A percentile compares a stretch with the other conserved stretches of the same genome.
phyloP scores from a whole-genome alignment of 2,888 invertebrate species.

The Lepidocyrtinus sp. region DNA sequence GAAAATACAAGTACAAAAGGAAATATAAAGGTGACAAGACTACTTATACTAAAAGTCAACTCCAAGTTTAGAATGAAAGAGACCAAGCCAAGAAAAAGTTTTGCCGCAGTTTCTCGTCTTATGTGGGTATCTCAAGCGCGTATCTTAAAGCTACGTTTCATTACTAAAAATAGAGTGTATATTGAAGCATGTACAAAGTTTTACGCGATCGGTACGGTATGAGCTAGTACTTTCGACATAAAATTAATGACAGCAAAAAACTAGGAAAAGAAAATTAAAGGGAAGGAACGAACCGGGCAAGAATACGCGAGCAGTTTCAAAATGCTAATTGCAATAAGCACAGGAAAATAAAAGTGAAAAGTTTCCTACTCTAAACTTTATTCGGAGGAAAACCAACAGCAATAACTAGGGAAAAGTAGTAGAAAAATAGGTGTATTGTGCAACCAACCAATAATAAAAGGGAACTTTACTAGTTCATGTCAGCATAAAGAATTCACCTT shows the following conservation, averaged over 20 bases:
- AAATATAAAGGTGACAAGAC: slow-evolving; percentile 4
- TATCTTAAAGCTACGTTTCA: slow-evolving; percentile 24
- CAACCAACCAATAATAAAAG: slow-evolving; percentile 5
- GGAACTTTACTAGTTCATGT: slow-evolving; percentile 9
- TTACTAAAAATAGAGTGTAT: slow-evolving; percentile 4
- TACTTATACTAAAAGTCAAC: slow-evolving; percentile 21
- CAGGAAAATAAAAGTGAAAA: slow-evolving; percentile 18
- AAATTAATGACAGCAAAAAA: slow-evolving; percentile 44
- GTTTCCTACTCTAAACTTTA: slow-evolving; percentile 3
- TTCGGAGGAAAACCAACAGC: not conserved
- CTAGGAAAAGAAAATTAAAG: not conserved
- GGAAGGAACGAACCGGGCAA: slow-evolving; percentile 29
- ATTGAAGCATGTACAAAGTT: slow-evolving; percentile 9
- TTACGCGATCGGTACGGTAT: slow-evolving; percentile 22
- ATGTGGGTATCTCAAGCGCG: no score
- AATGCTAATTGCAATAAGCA: slow-evolving; percentile 46
- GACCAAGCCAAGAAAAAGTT: slow-evolving; percentile 15
- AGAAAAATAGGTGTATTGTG: not conserved
- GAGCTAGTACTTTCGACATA: slow-evolving; percentile 25
- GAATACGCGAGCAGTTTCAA: slow-evolving; percentile 17
- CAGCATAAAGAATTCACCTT: slow-evolving; percentile 18
- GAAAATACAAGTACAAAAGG: slow-evolving; percentile 5
- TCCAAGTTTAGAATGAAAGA: slow-evolving; percentile 12
- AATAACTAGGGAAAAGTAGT: not conserved
- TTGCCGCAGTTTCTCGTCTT: slow-evolving; percentile 23